phyloP scores from a whole-genome alignment of 2,888 invertebrate genomes.

The Catocala fraxini region DNA sequence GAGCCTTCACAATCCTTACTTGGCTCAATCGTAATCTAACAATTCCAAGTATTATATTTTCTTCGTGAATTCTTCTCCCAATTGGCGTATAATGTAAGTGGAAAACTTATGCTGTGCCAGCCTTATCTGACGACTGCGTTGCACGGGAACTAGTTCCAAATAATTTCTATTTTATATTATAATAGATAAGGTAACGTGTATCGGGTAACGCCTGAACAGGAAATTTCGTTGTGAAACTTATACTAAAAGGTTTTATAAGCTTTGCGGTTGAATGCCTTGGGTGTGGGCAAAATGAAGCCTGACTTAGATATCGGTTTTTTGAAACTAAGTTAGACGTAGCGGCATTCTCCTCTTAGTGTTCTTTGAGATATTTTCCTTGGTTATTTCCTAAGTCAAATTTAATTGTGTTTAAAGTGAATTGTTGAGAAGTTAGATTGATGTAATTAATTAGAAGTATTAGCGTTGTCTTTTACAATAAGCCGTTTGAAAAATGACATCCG shows the following conservation, averaged over 20 bases:
- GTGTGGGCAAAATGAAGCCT: slow-evolving; percentile 31
- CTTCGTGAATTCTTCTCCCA: slow-evolving; percentile 47
- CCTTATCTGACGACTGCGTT: slow-evolving; percentile 56
- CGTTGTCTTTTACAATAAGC: neutral
- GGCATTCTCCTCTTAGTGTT: slow-evolving; percentile 6
- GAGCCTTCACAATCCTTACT: slow-evolving; percentile 20
- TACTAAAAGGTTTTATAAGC: slow-evolving; percentile 49
- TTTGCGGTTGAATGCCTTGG: slow-evolving; percentile 39
- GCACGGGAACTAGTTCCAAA: slow-evolving; percentile 51
- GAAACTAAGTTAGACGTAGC: slow-evolving; percentile 35
- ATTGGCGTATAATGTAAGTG: slow-evolving; percentile 50
- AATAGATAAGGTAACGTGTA: slow-evolving; percentile 60
- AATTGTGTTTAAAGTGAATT: slow-evolving; percentile 30
- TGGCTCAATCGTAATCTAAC: slow-evolving; percentile 33
- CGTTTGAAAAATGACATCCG: neutral
- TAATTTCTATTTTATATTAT: slow-evolving; percentile 61
- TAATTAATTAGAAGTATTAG: neutral
- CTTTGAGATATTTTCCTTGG: slow-evolving; percentile 16
- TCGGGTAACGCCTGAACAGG: slow-evolving; percentile 44
- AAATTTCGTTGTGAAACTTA: slow-evolving; percentile 49
- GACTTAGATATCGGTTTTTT: slow-evolving; percentile 44
- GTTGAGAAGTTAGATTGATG: slow-evolving; percentile 9
- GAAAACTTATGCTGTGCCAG: slow-evolving; percentile 54
- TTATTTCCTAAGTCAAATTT: slow-evolving; percentile 22
- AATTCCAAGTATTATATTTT: slow-evolving; percentile 52